These are phyloP conservation scores for Myrmecophaga tridactyla DNA, from an alignment of 2,113 vertebrate genomes.

Conservation along the genomic window DNA sequence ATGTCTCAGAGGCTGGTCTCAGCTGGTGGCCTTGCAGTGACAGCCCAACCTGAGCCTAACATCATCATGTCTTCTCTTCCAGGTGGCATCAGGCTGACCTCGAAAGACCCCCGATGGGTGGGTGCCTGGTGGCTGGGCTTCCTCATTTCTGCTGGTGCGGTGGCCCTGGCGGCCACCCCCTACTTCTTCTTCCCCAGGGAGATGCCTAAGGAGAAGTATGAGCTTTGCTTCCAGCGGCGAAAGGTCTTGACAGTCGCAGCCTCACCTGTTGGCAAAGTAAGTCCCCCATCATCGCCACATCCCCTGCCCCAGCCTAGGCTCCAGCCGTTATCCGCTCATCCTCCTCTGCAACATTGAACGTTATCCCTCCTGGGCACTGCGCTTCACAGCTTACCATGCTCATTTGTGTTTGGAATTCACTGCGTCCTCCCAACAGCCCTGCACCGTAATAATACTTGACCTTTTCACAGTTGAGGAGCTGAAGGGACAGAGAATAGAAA, in stretches of 20 bases:
- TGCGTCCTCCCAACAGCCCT: too few relatives aligned
- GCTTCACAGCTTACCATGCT: neutral
- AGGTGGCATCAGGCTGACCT: constrained; percentile 84
- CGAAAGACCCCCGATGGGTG: constrained; percentile 92
- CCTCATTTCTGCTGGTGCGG: constrained; percentile 87
- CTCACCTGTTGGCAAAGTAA: constrained; percentile 48
- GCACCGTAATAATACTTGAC: too few relatives aligned
- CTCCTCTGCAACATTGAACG: neutral
- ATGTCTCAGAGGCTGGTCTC: neutral
- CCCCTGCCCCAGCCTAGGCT: neutral
- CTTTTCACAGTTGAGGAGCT: neutral
- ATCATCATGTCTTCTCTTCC: constrained; percentile 49
- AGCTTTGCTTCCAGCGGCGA: constrained; percentile 35
- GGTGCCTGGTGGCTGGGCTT: constrained; percentile 99
- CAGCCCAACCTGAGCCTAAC: neutral
- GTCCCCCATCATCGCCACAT: rapidly evolving
- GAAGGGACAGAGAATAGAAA: neutral
- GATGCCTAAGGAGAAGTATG: constrained; percentile 87
- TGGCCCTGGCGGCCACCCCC: constrained; percentile 88
- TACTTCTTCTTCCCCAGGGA: constrained; percentile 94
- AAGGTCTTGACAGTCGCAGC: neutral
- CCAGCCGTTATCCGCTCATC: neutral
- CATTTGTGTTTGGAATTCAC: neutral
- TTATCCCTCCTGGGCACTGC: neutral
- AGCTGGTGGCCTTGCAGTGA: neutral